phyloP scores from a whole-genome alignment of 2,113 vertebrate genomes.

The Otocyon megalotis region DNA sequence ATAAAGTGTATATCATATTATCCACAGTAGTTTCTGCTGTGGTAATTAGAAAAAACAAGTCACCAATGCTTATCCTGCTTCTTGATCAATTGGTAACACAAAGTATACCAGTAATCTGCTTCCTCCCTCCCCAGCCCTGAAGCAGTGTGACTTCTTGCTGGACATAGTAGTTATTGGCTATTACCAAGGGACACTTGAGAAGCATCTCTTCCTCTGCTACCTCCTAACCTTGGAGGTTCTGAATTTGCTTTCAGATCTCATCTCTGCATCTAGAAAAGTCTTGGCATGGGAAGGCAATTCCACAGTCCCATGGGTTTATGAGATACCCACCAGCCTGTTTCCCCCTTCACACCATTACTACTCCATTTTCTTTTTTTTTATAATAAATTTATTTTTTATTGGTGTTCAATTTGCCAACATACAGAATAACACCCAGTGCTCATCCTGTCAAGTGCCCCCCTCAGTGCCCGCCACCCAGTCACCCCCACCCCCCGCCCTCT shows the following conservation, averaged over 20 bases:
- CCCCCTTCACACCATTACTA: not conserved
- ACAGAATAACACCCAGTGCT: no score
- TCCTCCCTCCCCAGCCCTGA: not conserved
- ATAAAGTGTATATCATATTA: not conserved
- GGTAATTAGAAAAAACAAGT: not conserved
- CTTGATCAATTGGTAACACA: not conserved
- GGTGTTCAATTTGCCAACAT: no score
- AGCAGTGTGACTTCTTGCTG: not conserved
- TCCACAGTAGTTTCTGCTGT: not conserved
- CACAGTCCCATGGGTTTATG: not conserved
- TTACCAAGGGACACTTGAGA: not conserved
- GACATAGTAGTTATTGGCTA: not conserved
- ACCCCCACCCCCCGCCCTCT: no score
- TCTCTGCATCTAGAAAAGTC: not conserved
- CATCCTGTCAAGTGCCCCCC: no score
- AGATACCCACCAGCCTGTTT: not conserved
- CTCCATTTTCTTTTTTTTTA: no score
- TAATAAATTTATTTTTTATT: no score
- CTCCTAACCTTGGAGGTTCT: not conserved
- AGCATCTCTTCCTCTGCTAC: not conserved
- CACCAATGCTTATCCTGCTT: not conserved
- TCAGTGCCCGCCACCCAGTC: no score
- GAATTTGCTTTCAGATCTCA: slow-evolving; percentile 19
- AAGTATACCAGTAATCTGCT: not conserved
- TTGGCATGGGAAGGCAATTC: not conserved